Evolutionary conservation across 2,113 vertebrate species (phyloP).

Genomic region (Uria lomvia): DNA sequence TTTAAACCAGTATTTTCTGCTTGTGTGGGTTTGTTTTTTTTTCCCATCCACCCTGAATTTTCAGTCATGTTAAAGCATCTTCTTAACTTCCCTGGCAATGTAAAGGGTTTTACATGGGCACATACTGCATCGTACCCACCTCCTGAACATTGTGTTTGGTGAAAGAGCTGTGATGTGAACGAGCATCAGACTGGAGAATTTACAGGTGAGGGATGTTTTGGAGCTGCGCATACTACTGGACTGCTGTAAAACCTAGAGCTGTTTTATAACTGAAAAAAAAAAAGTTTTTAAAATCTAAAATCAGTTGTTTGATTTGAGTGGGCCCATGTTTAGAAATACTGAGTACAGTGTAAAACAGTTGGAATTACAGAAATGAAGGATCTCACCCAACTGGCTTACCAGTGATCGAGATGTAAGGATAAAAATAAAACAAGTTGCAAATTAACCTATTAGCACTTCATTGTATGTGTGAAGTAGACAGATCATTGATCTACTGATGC

Average conservation of each 20-base stretch:
- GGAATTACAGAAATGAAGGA: neutral
- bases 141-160: neutral
- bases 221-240: neutral
- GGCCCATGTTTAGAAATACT: neutral
- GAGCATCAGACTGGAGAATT: neutral
- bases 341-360: neutral
- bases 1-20: neutral
- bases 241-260: neutral
- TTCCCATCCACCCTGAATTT: neutral
- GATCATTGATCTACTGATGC: neutral
- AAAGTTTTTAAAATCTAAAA: neutral
- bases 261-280: neutral
- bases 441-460: slow-evolving; percentile 10
- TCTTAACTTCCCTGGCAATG: neutral
- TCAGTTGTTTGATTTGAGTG: neutral
- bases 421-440: slow-evolving; percentile 26
- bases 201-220: neutral
- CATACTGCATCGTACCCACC: neutral
- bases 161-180: neutral
- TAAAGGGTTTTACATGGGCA: neutral
- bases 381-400: neutral
- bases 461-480: neutral
- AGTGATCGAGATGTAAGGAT: neutral
- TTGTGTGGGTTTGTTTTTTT: neutral
- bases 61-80: neutral